These are phyloP conservation scores for Onychomys torridus DNA, from an alignment of 2,797 vertebrate species.

Conservation along the genomic window DNA sequence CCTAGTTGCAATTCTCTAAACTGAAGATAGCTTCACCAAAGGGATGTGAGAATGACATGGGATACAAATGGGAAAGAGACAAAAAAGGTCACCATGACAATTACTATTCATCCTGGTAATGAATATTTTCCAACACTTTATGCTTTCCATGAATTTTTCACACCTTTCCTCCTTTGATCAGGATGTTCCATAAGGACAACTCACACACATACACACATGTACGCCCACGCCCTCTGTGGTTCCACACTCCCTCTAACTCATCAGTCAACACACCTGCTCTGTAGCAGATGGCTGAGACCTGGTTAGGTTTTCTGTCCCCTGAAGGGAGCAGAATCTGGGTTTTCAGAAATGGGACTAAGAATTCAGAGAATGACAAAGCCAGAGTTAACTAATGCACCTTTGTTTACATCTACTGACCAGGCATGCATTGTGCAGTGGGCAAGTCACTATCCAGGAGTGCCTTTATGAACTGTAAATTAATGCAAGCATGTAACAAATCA, in stretches of 20 bases:
- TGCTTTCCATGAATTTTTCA: constrained; percentile 9
- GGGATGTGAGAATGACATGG: not conserved
- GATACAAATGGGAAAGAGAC: not conserved
- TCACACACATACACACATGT: not conserved
- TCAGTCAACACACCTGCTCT: not conserved
- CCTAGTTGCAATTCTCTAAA: not conserved
- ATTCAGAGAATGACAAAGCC: not conserved
- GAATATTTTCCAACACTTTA: not conserved
- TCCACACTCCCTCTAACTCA: no score
- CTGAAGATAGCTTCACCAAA: not conserved
- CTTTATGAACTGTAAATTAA: not conserved
- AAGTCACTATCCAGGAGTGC: not conserved
- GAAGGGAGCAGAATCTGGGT: no score
- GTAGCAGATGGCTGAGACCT: not conserved
- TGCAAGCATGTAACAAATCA: not conserved
- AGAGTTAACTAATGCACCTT: not conserved
- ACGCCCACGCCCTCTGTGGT: rapidly evolving
- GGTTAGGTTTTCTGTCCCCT: not conserved
- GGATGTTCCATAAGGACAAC: not conserved
- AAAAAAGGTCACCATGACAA: constrained; percentile 2
- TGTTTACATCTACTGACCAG: not conserved
- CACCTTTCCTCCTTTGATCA: constrained; percentile 21
- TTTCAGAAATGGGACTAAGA: not conserved
- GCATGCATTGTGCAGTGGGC: no score
- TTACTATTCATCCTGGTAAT: not conserved